Evolutionary conservation across 2,888 invertebrate genomes (phyloP), one percentile per base, ranked within the genome.

Genomic region (Cinara cedri): DNA sequence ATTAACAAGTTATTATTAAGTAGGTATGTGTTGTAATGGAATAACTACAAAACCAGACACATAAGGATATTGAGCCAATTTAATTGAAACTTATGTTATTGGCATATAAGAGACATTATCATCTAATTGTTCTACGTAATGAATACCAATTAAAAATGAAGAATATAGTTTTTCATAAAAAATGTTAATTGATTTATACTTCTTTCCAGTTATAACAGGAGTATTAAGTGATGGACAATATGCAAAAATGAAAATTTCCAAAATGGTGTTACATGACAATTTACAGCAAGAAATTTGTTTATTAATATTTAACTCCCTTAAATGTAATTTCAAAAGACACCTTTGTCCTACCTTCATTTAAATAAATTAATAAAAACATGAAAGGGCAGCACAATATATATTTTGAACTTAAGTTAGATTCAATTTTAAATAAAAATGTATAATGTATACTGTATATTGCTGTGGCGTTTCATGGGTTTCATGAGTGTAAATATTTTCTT

Each of bases 21-120:
- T 57, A 21, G 57, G 21, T 42, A 63, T 63, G 19, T 63, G 63
- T 63, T 42, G 42, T 42, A 63, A 42, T 34, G 42, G 63, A 16
- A 63, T n/a, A 42, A 63, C 42, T 63, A 63, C 63, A 63, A 63
- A 63, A 42, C 63, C 63, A 19, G 8, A n/a, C 16, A 16, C 42
- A 42, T 42, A 19, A 16, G 63, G 63, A n/a, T n/a, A 63, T 16
- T 42, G 63, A 63, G 19, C 19, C 42, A 63, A 63, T 34, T 63
- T 63, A 14, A 42, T 16, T 19, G n/a, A 42, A 42, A 63, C 42
- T 63, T 63, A 9, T n/a, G 63, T 16, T 42, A 63, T 16, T 42
- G 63, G 63, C 42, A n/a, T 42, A n/a, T 63, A 63, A 16, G 42
- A 34, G 19, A 42, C 34, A 63, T 42, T 42, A n/a, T 63, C 42